These are phyloP conservation scores for Fragum fragum DNA, from an alignment of 2,888 invertebrate species.

Conservation along the genomic window DNA sequence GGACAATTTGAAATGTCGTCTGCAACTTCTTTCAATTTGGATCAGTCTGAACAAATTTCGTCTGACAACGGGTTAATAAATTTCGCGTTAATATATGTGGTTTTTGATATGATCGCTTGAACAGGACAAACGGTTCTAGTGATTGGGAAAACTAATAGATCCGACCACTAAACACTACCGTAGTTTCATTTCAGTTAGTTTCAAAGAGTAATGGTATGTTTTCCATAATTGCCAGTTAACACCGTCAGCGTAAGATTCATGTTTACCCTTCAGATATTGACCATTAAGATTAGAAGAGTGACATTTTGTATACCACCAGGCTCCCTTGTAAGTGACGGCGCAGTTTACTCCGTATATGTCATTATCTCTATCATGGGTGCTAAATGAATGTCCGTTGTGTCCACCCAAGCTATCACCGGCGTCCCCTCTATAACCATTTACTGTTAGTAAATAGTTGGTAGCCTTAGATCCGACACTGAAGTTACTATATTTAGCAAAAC, in stretches of 20 bases:
- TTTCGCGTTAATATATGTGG: too few relatives aligned
- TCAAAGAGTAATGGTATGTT: constrained; percentile 81
- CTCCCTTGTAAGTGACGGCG: constrained; percentile 68
- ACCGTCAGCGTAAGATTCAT: constrained; percentile 79
- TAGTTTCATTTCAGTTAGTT: constrained; percentile 81
- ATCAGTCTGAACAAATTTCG: too few relatives aligned
- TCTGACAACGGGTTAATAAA: too few relatives aligned
- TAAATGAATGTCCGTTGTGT: constrained; percentile 21
- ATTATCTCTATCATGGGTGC: constrained; percentile 30
- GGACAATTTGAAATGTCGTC: too few relatives aligned
- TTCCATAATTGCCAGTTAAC: constrained; percentile 83
- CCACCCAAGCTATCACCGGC: constrained; percentile 25
- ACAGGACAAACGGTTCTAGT: too few relatives aligned
- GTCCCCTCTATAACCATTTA: constrained; percentile 60
- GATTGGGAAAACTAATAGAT: too few relatives aligned
- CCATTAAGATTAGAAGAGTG: constrained; percentile 82
- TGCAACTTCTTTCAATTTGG: too few relatives aligned
- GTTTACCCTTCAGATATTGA: constrained; percentile 75
- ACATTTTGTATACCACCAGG: constrained; percentile 78
- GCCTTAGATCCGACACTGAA: constrained; percentile 49
- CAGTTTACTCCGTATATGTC: constrained; percentile 49
- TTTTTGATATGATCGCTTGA: too few relatives aligned
- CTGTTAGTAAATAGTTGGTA: constrained; percentile 42
- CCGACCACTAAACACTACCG: constrained; percentile 17
- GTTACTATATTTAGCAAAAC: constrained; percentile 63